These are phyloP conservation scores for Palloptera scutellata DNA, from an alignment of 2,888 invertebrate genomes.

Conservation along the genomic window DNA sequence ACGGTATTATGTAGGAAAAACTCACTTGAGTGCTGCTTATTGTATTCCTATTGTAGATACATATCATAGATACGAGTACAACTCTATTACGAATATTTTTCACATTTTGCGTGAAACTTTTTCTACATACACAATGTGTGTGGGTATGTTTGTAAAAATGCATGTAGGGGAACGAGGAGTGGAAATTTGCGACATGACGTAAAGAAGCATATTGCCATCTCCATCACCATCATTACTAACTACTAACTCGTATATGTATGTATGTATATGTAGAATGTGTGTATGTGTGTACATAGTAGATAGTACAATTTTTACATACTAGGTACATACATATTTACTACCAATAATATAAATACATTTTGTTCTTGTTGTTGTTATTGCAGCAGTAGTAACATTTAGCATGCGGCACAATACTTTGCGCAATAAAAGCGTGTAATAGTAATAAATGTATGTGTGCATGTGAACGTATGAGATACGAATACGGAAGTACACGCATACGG, in stretches of 20 bases:
- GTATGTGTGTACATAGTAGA: conserved; percentile 12
- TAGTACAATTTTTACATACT: conserved; percentile 8
- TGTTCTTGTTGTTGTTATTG: background rate
- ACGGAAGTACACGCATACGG: conserved; percentile 34
- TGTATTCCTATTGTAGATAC: background rate
- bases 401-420: conserved; percentile 54
- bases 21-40: conserved; percentile 47
- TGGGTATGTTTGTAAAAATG: no score
- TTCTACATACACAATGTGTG: conserved; percentile 25
- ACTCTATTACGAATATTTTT: conserved; percentile 59
- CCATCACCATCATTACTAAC: background rate
- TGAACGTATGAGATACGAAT: conserved; percentile 22
- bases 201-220: conserved; percentile 37
- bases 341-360: no score
- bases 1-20: conserved; percentile 39
- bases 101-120: conserved; percentile 47
- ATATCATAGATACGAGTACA: conserved; percentile 56
- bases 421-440: conserved; percentile 53
- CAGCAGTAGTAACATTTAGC: conserved; percentile 47
- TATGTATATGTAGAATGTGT: background rate
- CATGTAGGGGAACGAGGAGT: no score
- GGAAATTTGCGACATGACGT: conserved; percentile 35
- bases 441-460: conserved; percentile 54
- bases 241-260: background rate
- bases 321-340: conserved; percentile 8